These are phyloP conservation scores for Zelostemma sp. DNA, from an alignment of 1,140 invertebrate species.

Conservation along the genomic window DNA sequence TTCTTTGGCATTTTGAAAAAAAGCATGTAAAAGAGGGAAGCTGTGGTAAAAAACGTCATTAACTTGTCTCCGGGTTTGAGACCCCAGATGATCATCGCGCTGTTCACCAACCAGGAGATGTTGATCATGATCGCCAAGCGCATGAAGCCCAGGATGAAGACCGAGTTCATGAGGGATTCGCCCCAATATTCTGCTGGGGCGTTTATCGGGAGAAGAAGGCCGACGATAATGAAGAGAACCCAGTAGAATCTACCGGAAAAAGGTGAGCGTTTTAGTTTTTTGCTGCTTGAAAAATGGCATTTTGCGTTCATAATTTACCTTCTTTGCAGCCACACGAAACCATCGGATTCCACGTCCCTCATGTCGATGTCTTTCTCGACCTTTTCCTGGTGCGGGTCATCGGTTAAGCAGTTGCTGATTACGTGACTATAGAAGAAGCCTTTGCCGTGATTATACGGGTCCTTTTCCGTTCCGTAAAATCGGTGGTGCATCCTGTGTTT, in stretches of 20 bases:
- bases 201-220: slow-evolving; percentile 79
- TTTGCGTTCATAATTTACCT: slow-evolving; percentile 67
- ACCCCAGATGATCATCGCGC: slow-evolving; percentile 79
- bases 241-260: slow-evolving; percentile 77
- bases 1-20: slow-evolving; percentile 58
- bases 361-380: slow-evolving; percentile 84
- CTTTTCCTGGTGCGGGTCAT: slow-evolving; percentile 76
- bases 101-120: slow-evolving; percentile 78
- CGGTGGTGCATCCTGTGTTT: slow-evolving; percentile 93
- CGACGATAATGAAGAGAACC: slow-evolving; percentile 76
- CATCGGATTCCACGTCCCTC: slow-evolving; percentile 85
- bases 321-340: slow-evolving; percentile 88
- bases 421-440: slow-evolving; percentile 91
- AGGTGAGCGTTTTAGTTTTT: too few species aligned
- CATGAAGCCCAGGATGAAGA: slow-evolving; percentile 79
- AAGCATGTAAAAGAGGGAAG: slow-evolving; percentile 51
- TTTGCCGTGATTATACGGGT: slow-evolving; percentile 89
- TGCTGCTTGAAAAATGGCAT: too few species aligned
- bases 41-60: slow-evolving; percentile 62
- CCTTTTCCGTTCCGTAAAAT: slow-evolving; percentile 87
- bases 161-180: slow-evolving; percentile 73
- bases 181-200: slow-evolving; percentile 81
- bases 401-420: slow-evolving; percentile 75
- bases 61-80: slow-evolving; percentile 79
- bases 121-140: slow-evolving; percentile 75